Evolutionary conservation across 1,140 invertebrate genomes (phyloP).

Genomic region (Eriocheir sinensis): DNA sequence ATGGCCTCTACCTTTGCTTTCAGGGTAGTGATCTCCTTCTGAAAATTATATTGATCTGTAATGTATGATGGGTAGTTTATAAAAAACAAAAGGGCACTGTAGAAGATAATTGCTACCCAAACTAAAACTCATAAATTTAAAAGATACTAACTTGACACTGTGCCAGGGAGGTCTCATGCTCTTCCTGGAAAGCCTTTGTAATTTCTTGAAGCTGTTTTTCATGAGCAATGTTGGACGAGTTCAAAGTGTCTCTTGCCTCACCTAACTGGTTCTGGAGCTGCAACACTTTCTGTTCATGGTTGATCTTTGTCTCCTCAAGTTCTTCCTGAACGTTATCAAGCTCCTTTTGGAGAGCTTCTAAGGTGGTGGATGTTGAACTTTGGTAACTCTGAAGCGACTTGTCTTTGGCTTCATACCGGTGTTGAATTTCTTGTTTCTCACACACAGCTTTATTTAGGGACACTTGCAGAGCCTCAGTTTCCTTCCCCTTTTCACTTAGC

Average conservation of each 20-base stretch:
- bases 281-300: not conserved
- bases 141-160: not conserved
- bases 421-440: constrained; percentile 15
- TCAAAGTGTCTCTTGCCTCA: not conserved
- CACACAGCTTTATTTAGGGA: not conserved
- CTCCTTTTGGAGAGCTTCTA: constrained; percentile 4
- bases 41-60: not conserved
- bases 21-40: not conserved
- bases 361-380: not conserved
- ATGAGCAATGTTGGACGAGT: not conserved
- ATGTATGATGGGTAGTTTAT: not conserved
- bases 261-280: not conserved
- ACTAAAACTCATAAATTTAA: not conserved
- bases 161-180: not conserved
- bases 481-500: not conserved
- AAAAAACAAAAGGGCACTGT: not conserved
- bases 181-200: not conserved
- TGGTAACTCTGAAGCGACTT: not conserved
- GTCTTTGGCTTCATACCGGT: not conserved
- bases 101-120: not conserved
- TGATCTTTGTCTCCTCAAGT: not conserved
- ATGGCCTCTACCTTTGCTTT: not conserved
- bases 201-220: constrained; percentile 19
- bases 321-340: constrained; percentile 9
- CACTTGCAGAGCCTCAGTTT: not conserved